Conservation (phyloP, 2,797 vertebrate species). For the Liparis tanakae region DNA sequence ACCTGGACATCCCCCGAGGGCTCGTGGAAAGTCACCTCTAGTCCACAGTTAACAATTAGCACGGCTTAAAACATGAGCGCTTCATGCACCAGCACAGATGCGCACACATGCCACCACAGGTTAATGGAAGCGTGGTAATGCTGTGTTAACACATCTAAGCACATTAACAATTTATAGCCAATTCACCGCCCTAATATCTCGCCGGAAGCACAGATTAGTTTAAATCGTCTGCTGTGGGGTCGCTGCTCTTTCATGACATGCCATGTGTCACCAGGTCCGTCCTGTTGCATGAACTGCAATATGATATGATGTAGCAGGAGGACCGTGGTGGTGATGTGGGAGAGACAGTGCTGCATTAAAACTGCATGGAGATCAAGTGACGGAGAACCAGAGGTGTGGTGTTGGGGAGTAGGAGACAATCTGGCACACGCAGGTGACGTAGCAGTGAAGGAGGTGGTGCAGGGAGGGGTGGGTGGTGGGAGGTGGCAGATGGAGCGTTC, state of each 20-base stretch:
- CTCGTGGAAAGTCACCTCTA: constrained; percentile 65
- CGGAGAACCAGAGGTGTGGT: constrained; percentile 29
- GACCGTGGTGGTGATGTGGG: constrained; percentile 18
- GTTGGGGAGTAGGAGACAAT: constrained; percentile 24
- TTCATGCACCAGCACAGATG: constrained; percentile 14
- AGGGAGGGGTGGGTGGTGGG: constrained; percentile 23
- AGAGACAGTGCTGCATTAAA: constrained; percentile 56
- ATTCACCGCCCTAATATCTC: constrained; percentile 72
- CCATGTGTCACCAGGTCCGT: constrained; percentile 55
- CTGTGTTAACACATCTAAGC: constrained; percentile 77
- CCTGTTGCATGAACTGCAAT: constrained; percentile 62
- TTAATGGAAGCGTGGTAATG: constrained; percentile 73
- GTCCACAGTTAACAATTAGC: constrained; percentile 70
- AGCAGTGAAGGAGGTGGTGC: constrained; percentile 35
- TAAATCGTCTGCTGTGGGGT: constrained; percentile 60
- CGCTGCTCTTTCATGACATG: constrained; percentile 56
- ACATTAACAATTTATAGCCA: constrained; percentile 83
- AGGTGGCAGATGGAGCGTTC: constrained; percentile 6
- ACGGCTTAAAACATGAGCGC: constrained; percentile 43
- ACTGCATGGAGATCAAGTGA: constrained; percentile 44
- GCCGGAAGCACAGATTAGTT: constrained; percentile 75
- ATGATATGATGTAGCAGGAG: constrained; percentile 42
- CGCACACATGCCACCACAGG: constrained; percentile 38
- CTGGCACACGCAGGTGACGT: constrained; percentile 42
- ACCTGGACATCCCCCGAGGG: constrained; percentile 48